These are phyloP conservation scores for Frankliniella intonsa DNA, from an alignment of 2,888 invertebrate species.

Conservation along the genomic window DNA sequence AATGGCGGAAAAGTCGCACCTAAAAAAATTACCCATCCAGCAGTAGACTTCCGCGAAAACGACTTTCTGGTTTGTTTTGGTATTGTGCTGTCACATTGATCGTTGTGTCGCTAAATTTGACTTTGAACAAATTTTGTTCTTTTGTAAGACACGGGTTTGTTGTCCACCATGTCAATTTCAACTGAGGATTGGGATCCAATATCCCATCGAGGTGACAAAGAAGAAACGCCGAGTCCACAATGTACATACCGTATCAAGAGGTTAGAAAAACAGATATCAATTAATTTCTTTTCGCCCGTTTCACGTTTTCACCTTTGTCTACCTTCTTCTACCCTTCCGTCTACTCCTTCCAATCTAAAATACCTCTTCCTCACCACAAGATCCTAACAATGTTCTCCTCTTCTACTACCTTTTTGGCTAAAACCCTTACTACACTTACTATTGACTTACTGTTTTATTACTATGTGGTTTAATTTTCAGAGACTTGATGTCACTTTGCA, in stretches of 20 bases:
- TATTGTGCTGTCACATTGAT: not conserved
- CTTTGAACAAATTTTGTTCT: not conserved
- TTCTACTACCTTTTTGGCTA: not conserved
- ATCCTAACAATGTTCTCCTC: not conserved
- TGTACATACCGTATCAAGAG: constrained; percentile 2
- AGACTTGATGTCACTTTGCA: constrained; percentile 53
- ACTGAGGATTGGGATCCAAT: not conserved
- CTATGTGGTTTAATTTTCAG: constrained; percentile 43
- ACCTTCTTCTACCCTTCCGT: not conserved
- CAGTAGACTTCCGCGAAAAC: not conserved
- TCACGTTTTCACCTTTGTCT: not conserved
- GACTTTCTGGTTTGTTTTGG: not conserved
- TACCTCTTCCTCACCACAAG: not conserved
- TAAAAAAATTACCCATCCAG: not conserved
- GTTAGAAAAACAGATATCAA: not conserved
- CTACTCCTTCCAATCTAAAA: not conserved
- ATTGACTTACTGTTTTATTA: not conserved
- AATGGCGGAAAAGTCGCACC: not conserved
- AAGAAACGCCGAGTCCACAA: not conserved
- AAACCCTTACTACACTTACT: not conserved
- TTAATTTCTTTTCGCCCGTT: not conserved
- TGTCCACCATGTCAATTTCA: not conserved
- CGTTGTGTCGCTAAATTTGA: not conserved
- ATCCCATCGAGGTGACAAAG: not conserved
- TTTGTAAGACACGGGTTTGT: not conserved